Conservation (phyloP, 2,888 invertebrate genomes). For the Latheticus oryzae region DNA sequence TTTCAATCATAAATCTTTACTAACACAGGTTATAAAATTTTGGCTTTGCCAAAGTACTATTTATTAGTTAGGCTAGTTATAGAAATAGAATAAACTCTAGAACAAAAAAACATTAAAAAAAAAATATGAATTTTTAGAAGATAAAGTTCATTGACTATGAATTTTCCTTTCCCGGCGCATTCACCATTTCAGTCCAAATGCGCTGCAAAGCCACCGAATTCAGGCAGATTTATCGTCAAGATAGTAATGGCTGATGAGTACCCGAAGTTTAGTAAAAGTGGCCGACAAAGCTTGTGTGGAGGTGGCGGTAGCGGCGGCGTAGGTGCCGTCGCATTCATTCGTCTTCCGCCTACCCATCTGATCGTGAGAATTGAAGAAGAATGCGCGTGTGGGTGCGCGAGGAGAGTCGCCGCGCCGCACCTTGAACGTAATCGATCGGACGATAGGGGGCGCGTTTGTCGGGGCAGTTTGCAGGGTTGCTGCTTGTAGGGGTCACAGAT, state of each 20-base stretch:
- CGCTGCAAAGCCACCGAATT: not conserved
- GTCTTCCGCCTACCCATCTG: constrained; percentile 20
- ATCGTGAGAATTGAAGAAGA: constrained; percentile 23
- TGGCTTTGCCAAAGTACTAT: too few species aligned
- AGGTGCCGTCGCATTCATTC: too few species aligned
- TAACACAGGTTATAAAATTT: too few species aligned
- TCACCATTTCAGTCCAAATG: too few species aligned
- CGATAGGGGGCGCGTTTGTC: constrained; percentile 62
- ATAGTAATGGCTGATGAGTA: not conserved
- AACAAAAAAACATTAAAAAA: too few species aligned
- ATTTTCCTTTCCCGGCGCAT: constrained; percentile 26
- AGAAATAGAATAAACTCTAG: too few species aligned
- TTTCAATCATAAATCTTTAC: too few species aligned
- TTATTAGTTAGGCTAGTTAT: too few species aligned
- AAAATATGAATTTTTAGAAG: too few species aligned
- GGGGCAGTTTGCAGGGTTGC: constrained; percentile 64
- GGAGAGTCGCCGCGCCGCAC: constrained; percentile 42
- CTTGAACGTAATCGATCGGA: constrained; percentile 59
- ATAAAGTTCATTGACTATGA: too few species aligned
- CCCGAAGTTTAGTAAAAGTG: constrained; percentile 30
- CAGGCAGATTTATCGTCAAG: not conserved
- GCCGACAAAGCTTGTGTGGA: constrained; percentile 18
- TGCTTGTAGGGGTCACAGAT: constrained; percentile 62
- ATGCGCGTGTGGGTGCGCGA: constrained; percentile 39
- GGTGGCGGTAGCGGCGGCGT: constrained; percentile 26